These are phyloP conservation scores for Pteruthius melanotis DNA, from an alignment of 2,113 vertebrate genomes.

Conservation along the genomic window DNA sequence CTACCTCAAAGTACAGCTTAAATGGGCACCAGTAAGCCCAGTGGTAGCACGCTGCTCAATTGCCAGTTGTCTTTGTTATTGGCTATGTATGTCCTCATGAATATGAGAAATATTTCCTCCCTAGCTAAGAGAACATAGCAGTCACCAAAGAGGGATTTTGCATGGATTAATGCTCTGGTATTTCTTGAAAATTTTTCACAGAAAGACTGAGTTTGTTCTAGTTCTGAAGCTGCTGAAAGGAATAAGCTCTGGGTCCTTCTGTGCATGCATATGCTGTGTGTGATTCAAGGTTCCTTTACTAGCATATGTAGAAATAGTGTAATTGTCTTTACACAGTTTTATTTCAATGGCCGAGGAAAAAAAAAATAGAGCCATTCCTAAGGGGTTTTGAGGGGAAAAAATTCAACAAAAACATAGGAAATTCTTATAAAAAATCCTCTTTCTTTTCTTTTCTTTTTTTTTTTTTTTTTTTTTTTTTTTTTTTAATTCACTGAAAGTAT, in stretches of 20 bases:
- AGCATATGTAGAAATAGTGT: neutral
- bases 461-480: neutral
- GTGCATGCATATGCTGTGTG: fast-evolving
- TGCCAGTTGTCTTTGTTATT: neutral
- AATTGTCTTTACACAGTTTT: neutral
- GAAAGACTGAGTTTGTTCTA: neutral
- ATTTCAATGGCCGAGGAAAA: neutral
- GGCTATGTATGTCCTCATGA: neutral
- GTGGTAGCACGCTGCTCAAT: neutral
- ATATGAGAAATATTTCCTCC: neutral
- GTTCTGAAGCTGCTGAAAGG: neutral
- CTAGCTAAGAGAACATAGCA: neutral
- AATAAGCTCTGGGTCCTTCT: neutral
- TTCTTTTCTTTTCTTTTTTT: neutral
- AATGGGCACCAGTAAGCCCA: neutral
- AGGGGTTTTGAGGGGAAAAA: neutral
- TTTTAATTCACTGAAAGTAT: neutral
- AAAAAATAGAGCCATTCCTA: neutral
- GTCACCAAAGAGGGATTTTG: neutral
- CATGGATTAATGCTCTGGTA: neutral
- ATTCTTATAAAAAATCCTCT: neutral
- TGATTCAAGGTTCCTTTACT: neutral
- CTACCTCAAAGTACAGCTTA: neutral
- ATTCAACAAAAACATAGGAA: neutral
- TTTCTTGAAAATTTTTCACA: neutral